Base-by-base conservation (phyloP, 1,140 invertebrate genomes). In the Drosophila ercepeae region DNA sequence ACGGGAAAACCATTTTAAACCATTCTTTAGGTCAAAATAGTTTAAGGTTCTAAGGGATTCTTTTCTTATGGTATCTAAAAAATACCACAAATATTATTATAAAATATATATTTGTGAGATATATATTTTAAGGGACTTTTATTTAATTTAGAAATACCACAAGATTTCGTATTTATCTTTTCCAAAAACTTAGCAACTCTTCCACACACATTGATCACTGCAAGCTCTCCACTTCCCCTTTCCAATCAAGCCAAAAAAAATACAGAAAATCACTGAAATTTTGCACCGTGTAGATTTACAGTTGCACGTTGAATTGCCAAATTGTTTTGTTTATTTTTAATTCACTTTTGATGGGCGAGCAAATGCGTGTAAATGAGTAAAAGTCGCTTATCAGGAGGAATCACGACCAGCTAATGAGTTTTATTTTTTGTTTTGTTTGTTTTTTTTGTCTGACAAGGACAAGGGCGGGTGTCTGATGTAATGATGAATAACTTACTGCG, bases 401-500 rank as follows among this genome's bases (percentile, higher is more conserved):
- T 58, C 55, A 32, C 21, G 36, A 39, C 32, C 2, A 59, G 21
- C 55, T 49, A 23, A 50, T 50, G 45, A 59, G 27, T 51, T 11
- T 27, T 39, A 21, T 39, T 39, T 18, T 23, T 14, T 45, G 25
- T 58, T 29, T 34, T 42, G 27, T 39, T 18, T 23, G 11, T 45
- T 34, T 58, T 29, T 34, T 42, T 16, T 29, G 21, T 4, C 21
- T 45, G 48, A 67, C 60, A 67, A 67, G 63, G 60, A 52, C 63
- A 52, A 65, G 60, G 63, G 16, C 63, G 23, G 7, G 19, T 18
- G 34, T 44, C 58, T 44, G 63, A 65, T 65, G 63, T 67, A 65
- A 53, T 52, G 60, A 67, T 67, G 63, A 67, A 52, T 48, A 70
- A 82, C 78, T 82, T 82, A 82, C 78, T 79, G 61, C 48, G 78